These are phyloP conservation scores for Acanthurus leucopareius DNA, from an alignment of 2,797 vertebrate genomes.

Conservation along the genomic window DNA sequence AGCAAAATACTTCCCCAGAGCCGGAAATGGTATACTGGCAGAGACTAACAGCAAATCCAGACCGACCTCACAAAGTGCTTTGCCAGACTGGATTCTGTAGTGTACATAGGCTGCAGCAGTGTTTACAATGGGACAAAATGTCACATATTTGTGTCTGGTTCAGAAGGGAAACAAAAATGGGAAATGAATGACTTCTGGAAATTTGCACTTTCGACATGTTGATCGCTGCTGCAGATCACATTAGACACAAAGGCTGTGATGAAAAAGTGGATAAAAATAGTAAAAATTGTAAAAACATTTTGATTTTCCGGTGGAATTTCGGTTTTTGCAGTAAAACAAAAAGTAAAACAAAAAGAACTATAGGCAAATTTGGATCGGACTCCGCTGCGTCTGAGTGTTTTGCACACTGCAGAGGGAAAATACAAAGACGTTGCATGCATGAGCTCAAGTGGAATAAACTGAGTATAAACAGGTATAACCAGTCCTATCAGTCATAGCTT, in stretches of 20 bases:
- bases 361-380: slow-evolving; percentile 30
- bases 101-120: slow-evolving; percentile 45
- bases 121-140: slow-evolving; percentile 62
- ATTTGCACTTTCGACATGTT: slow-evolving; percentile 20
- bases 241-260: not conserved
- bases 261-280: slow-evolving; percentile 2
- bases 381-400: slow-evolving; percentile 41
- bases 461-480: slow-evolving; percentile 71
- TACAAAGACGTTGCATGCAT: slow-evolving; percentile 45
- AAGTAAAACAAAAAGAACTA: slow-evolving; percentile 25
- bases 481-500: slow-evolving; percentile 68
- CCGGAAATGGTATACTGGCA: slow-evolving; percentile 80
- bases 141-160: slow-evolving; percentile 35
- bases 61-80: slow-evolving; percentile 77
- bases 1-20: slow-evolving; percentile 77
- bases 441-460: slow-evolving; percentile 63
- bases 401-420: slow-evolving; percentile 48
- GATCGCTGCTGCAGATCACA: slow-evolving; percentile 21
- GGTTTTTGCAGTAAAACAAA: not conserved
- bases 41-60: slow-evolving; percentile 84
- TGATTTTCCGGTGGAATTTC: slow-evolving; percentile 7
- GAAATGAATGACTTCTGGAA: slow-evolving; percentile 37
- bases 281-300: slow-evolving; percentile 16
- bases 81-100: slow-evolving; percentile 75
- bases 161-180: slow-evolving; percentile 36